phyloP scores from a whole-genome alignment of 2,888 invertebrate species.

The Deroplatys truncata region DNA sequence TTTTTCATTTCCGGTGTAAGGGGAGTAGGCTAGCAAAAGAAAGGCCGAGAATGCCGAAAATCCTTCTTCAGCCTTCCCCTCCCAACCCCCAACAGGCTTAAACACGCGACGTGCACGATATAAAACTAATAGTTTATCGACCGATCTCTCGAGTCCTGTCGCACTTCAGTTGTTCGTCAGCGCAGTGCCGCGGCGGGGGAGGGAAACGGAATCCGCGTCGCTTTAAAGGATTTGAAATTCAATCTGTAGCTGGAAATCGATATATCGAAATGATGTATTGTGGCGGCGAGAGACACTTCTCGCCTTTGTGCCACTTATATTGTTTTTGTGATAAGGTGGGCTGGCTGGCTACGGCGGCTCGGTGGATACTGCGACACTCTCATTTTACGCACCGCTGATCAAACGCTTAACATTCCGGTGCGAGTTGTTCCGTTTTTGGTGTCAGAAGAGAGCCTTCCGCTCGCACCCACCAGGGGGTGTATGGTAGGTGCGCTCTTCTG shows the following conservation, averaged over 20 bases:
- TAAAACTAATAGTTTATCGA: conserved; percentile 8
- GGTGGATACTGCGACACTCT: not conserved
- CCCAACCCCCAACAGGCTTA: not conserved
- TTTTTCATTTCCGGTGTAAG: not conserved
- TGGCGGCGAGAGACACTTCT: not conserved
- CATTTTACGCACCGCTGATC: not conserved
- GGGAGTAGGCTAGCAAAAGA: not conserved
- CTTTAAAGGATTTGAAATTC: conserved; percentile 24
- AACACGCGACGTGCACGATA: not conserved
- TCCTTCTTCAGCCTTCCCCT: not conserved
- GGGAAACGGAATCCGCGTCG: conserved; percentile 15
- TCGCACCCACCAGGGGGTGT: too few relatives aligned
- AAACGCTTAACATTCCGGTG: not conserved
- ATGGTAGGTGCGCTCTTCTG: too few relatives aligned
- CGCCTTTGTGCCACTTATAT: conserved; percentile 6
- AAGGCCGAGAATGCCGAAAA: not conserved
- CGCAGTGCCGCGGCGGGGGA: too few relatives aligned
- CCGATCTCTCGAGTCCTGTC: conserved; percentile 1
- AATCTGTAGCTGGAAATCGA: conserved; percentile 19
- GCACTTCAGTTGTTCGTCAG: not conserved
- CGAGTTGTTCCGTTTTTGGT: too few relatives aligned
- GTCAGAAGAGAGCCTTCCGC: too few relatives aligned
- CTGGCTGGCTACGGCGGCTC: not conserved
- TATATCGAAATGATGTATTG: not conserved
- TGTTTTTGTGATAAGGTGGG: conserved; percentile 15